Conservation (phyloP, 1,140 invertebrate species). For the Lordiphosa mommai region DNA sequence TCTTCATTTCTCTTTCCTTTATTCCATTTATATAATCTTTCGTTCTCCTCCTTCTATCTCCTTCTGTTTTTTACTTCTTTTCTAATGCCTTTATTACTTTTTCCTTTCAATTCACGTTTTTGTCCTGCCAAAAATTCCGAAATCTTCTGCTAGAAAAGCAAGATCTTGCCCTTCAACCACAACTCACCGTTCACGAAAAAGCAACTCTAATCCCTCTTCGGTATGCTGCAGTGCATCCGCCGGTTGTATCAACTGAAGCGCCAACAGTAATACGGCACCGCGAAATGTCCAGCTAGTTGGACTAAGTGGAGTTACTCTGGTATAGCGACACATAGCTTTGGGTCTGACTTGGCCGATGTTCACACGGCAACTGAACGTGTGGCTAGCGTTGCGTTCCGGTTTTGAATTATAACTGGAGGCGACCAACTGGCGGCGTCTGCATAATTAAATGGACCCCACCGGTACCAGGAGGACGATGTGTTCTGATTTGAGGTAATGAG, state of each 20-base stretch:
- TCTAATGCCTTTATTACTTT: too few relatives aligned
- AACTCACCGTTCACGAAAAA: slow-evolving; percentile 79
- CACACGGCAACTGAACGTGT: slow-evolving; percentile 41
- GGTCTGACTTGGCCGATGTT: slow-evolving; percentile 33
- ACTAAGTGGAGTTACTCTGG: not conserved
- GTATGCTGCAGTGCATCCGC: slow-evolving; percentile 58
- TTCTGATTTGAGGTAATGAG: slow-evolving; percentile 73
- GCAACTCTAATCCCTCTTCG: slow-evolving; percentile 79
- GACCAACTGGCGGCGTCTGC: slow-evolving; percentile 41
- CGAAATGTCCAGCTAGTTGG: slow-evolving; percentile 48
- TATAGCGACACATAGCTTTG: slow-evolving; percentile 13
- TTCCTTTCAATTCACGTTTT: slow-evolving; percentile 7
- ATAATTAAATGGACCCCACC: slow-evolving; percentile 61
- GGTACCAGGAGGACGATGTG: not conserved
- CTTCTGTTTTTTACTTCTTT: too few relatives aligned
- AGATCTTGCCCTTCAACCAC: too few relatives aligned
- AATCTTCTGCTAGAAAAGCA: too few relatives aligned
- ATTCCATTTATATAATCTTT: too few relatives aligned
- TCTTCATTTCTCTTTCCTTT: too few relatives aligned
- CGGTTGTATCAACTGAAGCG: slow-evolving; percentile 51
- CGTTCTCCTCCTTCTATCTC: too few relatives aligned
- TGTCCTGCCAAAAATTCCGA: not conserved
- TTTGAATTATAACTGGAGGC: slow-evolving; percentile 62
- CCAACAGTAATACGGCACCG: slow-evolving; percentile 48
- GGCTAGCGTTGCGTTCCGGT: slow-evolving; percentile 28